Base-by-base conservation (phyloP, 2,888 invertebrate genomes). In the Pyrgus malvae region DNA sequence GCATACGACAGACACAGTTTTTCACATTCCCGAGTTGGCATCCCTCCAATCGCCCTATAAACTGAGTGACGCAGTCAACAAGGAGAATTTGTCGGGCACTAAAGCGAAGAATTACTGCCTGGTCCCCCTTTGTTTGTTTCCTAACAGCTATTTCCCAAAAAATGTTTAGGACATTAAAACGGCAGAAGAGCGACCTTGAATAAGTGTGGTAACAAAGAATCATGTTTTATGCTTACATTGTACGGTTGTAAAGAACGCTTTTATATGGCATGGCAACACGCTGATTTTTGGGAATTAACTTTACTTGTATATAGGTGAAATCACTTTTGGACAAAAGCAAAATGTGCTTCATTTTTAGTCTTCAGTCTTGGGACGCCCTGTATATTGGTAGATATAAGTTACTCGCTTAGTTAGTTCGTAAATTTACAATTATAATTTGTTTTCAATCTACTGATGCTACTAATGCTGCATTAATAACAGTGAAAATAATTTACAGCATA, bases 31-130 rank as follows among this genome's bases (percentile, higher is more conserved):
- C 59, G 50, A 48, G 40, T 61, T 64, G 61, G 64, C 64, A 51
- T 16, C 17, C 19, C 8, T 53, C 63, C 64, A 61, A 58, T 53
- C 42, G 57, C 48, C 56, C 60, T 57, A 60, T 53, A 59, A 59
- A 64, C 54, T 57, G 58, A 58, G 59, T 61, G 57, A 61, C 57
- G 60, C 60, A 60, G 61, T 56, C 60, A 55, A 60, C 59, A 62
- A 56, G 57, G 59, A 57, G 58, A 60, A 65, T 60, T 62, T 56
- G 54, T 63, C 60, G 58, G 59, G 55, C 56, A 60, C 56, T 61
- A 61, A 64, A 61, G 35, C 57, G 49, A 58, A 63, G 60, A 65
- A 59, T 63, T 62, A 65, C 57, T 55, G 54, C 57, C 46, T 49
- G 27, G 53, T 45, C 35, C 55, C 58, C 53, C 33, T 53, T 45